Evolutionary conservation across 2,888 invertebrate species (phyloP).

Genomic region (Dendrolimus pini): DNA sequence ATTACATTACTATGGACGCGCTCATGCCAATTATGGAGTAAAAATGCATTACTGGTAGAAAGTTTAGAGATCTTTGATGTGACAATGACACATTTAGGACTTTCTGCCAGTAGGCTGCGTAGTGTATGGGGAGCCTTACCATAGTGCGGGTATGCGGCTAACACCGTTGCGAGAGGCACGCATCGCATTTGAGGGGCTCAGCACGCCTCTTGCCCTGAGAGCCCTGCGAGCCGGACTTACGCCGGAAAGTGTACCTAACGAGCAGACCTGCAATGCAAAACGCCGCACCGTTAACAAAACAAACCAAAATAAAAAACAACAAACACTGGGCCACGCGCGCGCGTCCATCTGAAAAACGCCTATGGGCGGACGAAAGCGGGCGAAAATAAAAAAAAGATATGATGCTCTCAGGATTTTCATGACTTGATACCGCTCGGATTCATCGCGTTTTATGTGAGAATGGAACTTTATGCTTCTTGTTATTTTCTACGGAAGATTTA

Average conservation of each 20-base stretch:
- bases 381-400: conserved; percentile 55
- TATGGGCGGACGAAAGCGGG: conserved; percentile 66
- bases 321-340: conserved; percentile 54
- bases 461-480: conserved; percentile 40
- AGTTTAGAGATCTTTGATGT: conserved; percentile 16
- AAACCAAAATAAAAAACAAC: conserved; percentile 58
- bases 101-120: conserved; percentile 42
- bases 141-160: conserved; percentile 71
- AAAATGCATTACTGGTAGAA: conserved; percentile 34
- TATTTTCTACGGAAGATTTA: conserved; percentile 31
- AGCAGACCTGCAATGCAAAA: conserved; percentile 78
- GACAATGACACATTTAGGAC: conserved; percentile 12
- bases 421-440: conserved; percentile 56
- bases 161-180: conserved; percentile 77
- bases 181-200: conserved; percentile 75
- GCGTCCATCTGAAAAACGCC: conserved; percentile 73
- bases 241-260: conserved; percentile 78
- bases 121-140: conserved; percentile 60
- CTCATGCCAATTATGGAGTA: conserved; percentile 35
- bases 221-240: conserved; percentile 75
- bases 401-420: conserved; percentile 55
- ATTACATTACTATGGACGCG: conserved; percentile 49
- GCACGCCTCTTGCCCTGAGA: conserved; percentile 70
- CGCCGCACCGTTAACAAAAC: conserved; percentile 74
- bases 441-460: conserved; percentile 53